Base-by-base conservation (phyloP, 2,113 vertebrate genomes). In the Garra rufa region DNA sequence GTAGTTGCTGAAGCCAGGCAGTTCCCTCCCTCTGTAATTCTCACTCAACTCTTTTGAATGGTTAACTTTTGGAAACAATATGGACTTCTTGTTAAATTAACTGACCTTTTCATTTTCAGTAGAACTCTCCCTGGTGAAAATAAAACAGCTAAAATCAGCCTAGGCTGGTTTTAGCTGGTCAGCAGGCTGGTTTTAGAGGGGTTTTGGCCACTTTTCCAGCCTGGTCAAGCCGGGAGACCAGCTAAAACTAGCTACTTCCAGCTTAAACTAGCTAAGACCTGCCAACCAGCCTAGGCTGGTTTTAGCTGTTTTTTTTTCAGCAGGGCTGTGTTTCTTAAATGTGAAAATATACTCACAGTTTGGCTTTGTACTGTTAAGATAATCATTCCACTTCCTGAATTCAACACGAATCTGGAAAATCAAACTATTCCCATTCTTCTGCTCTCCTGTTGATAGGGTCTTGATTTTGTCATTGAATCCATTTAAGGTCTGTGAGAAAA, bases 1-100 rank as follows among this genome's bases (percentile, higher is more conserved):
- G 76, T 89, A 89, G 80, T 85, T 73, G 57, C 55, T 78, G 63
- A 88, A 89, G 9, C 87, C 85, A 3, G 46, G 52, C 11, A 88
- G 71, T 50, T 89, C 87, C 38, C 76, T 26, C 10, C 87, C 85
- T 85, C 88, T 85, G 73, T 83, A 46, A 13, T 70, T 82, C 26
- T n/a, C 52, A 24, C 74, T 77, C 14, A 70, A 74, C 48, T 85
- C 80, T n/a, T 46, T 44, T 26, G 74, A 8, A 44, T 52, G 0
- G 14, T 71, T 24, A 15, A 83, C 87, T 88, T 50, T 70, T 19
- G 9, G 44, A 17, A 75, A 65, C 43, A 30, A 74, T 7, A 80
- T 44, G 11, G 24, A 61, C 21, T 52, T 10, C 21, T 14, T 38
- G 9, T 34, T 3, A 34, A 34, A 34, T 34, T 3, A 34, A 34